phyloP scores from a whole-genome alignment of 2,888 invertebrate genomes.

The Galerucella nymphaeae region DNA sequence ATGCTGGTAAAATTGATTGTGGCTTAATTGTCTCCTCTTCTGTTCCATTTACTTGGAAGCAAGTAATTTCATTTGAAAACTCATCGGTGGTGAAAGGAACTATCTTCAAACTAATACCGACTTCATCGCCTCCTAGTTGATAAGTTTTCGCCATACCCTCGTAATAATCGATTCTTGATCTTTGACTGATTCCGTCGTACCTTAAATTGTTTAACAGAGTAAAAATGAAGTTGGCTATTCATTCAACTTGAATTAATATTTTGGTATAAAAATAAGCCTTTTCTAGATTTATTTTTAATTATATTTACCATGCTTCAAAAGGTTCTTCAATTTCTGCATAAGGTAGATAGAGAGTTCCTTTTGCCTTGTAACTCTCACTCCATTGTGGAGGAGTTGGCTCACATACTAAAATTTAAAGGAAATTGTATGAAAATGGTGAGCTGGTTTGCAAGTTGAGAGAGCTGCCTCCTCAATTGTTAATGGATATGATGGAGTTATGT shows the following conservation, averaged over 20 bases:
- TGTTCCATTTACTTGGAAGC: conserved; percentile 87
- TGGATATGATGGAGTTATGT: too few species aligned
- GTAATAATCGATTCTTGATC: conserved; percentile 94
- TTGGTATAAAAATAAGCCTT: too few species aligned
- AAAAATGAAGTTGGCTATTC: neutral
- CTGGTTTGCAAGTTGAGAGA: too few species aligned
- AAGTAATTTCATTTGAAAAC: conserved; percentile 77
- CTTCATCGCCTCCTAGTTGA: conserved; percentile 75
- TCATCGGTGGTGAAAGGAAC: conserved; percentile 87
- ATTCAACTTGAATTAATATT: too few species aligned
- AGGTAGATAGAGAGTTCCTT: conserved; percentile 15
- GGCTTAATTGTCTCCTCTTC: conserved; percentile 69
- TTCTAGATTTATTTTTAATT: neutral
- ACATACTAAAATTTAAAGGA: neutral
- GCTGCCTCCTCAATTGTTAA: too few species aligned
- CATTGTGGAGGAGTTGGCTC: conserved; percentile 8
- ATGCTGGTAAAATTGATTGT: conserved; percentile 86
- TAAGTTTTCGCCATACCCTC: conserved; percentile 94
- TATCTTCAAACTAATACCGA: conserved; percentile 82
- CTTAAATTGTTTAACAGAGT: conserved; percentile 56
- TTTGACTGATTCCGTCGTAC: conserved; percentile 79
- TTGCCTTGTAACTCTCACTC: neutral
- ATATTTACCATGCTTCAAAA: conserved; percentile 22
- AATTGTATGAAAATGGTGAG: too few species aligned
- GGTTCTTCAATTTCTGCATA: conserved; percentile 26